Conservation (phyloP, 2,888 invertebrate species). For the Ethmia dodecea region DNA sequence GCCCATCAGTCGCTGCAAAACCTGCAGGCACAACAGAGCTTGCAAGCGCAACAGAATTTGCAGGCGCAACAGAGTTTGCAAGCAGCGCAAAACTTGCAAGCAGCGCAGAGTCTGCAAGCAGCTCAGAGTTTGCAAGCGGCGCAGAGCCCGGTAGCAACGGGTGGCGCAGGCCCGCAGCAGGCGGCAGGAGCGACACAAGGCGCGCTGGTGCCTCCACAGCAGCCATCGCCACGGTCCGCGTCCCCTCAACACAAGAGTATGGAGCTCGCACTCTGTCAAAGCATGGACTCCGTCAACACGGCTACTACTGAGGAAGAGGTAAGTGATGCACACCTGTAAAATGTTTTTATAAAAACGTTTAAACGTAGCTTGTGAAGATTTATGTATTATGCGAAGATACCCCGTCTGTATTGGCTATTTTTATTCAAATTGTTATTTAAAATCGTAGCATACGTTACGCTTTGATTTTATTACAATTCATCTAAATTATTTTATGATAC, state of each 20-base stretch:
- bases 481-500: conserved; percentile 37
- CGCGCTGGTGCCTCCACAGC: conserved; percentile 69
- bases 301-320: conserved; percentile 98
- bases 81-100: conserved; percentile 44
- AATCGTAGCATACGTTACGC: too few species aligned
- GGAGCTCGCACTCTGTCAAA: conserved; percentile 91
- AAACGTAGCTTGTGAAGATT: too few species aligned
- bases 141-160: conserved; percentile 57
- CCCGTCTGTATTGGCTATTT: too few species aligned
- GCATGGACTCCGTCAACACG: conserved; percentile 98
- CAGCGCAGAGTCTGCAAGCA: conserved; percentile 46
- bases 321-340: too few species aligned
- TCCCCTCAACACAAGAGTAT: conserved; percentile 71
- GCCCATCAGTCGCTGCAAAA: conserved; percentile 67
- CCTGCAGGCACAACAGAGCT: conserved; percentile 52
- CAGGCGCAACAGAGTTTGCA: conserved; percentile 36
- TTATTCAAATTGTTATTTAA: too few species aligned
- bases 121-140: conserved; percentile 46
- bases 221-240: conserved; percentile 57
- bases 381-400: too few species aligned
- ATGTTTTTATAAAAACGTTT: too few species aligned
- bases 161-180: conserved; percentile 56
- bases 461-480: too few species aligned
- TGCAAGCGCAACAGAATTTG: conserved; percentile 41
- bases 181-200: conserved; percentile 55